These are phyloP conservation scores for Acanthosepion esculentum DNA, from an alignment of 2,888 invertebrate species.

Conservation along the genomic window DNA sequence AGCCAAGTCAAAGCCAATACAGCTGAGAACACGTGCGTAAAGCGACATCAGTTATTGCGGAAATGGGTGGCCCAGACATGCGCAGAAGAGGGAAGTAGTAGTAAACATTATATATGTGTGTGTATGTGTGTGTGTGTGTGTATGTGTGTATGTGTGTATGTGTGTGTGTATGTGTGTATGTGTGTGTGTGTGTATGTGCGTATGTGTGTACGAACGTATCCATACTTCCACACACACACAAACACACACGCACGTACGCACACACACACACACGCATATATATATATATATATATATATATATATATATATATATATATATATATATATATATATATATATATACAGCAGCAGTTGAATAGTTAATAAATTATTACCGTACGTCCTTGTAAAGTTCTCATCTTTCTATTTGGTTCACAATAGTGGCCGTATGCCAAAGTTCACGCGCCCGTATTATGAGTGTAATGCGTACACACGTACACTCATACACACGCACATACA, in stretches of 20 bases:
- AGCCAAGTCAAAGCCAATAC: background rate
- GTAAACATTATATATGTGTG: no score
- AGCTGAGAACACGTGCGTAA: background rate
- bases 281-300: background rate
- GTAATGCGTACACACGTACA: no score
- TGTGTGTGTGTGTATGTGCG: background rate
- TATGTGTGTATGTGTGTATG: background rate
- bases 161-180: background rate
- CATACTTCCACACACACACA: no score
- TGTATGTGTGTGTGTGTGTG: background rate
- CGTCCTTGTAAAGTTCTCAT: no score
- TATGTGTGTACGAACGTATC: background rate
- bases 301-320: background rate
- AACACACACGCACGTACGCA: no score
- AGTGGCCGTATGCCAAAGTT: no score
- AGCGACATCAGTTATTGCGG: conserved; percentile 33
- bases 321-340: no score
- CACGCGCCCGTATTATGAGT: no score
- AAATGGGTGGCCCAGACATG: conserved; percentile 16
- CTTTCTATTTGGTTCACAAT: no score
- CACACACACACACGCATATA: background rate
- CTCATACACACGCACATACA: background rate
- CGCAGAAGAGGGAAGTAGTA: background rate
- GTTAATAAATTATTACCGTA: no score
- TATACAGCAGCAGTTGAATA: no score